phyloP scores from a whole-genome alignment of 2,797 vertebrate genomes.

The Phoeniculus purpureus region DNA sequence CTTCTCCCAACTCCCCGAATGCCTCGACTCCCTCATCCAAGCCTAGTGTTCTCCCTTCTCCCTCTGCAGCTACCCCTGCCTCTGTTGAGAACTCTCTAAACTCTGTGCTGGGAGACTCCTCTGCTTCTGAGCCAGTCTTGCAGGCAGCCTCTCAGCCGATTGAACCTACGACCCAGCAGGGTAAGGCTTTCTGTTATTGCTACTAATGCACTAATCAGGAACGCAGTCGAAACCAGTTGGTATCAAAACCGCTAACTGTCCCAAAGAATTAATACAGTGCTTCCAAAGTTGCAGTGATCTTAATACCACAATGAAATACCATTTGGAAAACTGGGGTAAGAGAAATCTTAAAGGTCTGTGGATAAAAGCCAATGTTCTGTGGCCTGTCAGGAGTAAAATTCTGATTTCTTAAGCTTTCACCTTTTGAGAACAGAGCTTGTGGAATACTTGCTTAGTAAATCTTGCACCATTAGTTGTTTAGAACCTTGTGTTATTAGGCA shows the following conservation, averaged over 20 bases:
- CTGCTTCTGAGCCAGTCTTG: constrained; percentile 86
- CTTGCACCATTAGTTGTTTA: neutral
- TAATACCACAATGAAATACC: neutral
- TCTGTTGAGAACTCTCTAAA: constrained; percentile 90
- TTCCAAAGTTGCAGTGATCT: constrained; percentile 28
- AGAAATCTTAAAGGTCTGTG: neutral
- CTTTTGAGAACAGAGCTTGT: neutral
- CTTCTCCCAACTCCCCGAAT: constrained; percentile 83
- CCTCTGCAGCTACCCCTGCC: constrained; percentile 95
- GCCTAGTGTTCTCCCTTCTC: constrained; percentile 97
- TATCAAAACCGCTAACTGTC: neutral
- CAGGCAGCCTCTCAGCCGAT: constrained; percentile 85
- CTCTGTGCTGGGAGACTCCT: constrained; percentile 87
- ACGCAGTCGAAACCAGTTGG: constrained; percentile 15
- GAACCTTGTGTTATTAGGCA: neutral
- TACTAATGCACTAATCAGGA: constrained; percentile 79
- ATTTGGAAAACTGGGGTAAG: neutral
- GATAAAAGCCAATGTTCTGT: fast-evolving
- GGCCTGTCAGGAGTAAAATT: neutral
- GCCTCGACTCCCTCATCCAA: constrained; percentile 92
- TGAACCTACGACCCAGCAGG: constrained; percentile 87
- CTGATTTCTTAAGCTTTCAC: neutral
- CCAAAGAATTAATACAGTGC: neutral
- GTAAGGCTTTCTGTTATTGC: constrained; percentile 88
- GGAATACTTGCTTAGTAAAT: neutral